Evolutionary conservation across 2,113 vertebrate genomes (phyloP).

Genomic region (Mugil cephalus): DNA sequence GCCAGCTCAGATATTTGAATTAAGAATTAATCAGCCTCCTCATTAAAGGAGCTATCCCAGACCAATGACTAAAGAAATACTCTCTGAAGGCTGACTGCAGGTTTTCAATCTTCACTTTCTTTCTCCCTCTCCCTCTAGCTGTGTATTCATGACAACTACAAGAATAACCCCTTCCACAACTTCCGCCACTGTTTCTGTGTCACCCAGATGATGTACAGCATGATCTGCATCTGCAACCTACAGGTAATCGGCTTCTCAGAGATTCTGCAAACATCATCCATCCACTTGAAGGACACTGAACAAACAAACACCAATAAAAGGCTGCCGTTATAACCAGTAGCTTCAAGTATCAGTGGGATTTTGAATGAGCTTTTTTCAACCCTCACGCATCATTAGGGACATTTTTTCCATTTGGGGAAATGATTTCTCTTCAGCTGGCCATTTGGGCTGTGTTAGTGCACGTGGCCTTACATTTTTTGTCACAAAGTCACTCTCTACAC

Average conservation of each 20-base stretch:
- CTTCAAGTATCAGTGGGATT: no score
- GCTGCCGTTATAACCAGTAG: no score
- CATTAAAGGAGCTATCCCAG: background rate
- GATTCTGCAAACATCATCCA: no score
- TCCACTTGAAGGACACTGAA: no score
- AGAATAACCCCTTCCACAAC: slow-evolving; percentile 95
- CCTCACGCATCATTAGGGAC: no score
- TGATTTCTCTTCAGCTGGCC: no score
- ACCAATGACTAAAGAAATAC: background rate
- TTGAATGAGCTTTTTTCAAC: no score
- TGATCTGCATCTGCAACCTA: slow-evolving; percentile 91
- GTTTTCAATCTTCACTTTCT: background rate
- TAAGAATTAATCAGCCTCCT: background rate
- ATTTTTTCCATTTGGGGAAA: no score
- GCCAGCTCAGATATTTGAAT: background rate
- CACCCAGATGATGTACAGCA: slow-evolving; percentile 98
- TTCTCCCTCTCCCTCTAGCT: slow-evolving; percentile 78
- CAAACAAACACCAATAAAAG: no score
- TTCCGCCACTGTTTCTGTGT: slow-evolving; percentile 99
- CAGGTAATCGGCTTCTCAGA: slow-evolving; percentile 82
- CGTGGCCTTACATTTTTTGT: no score
- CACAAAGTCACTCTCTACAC: no score
- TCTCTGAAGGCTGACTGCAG: background rate
- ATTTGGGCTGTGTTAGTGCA: no score
- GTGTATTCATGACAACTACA: slow-evolving; percentile 94